Base-by-base conservation (phyloP, 2,888 invertebrate genomes). In the Idaea biselata region DNA sequence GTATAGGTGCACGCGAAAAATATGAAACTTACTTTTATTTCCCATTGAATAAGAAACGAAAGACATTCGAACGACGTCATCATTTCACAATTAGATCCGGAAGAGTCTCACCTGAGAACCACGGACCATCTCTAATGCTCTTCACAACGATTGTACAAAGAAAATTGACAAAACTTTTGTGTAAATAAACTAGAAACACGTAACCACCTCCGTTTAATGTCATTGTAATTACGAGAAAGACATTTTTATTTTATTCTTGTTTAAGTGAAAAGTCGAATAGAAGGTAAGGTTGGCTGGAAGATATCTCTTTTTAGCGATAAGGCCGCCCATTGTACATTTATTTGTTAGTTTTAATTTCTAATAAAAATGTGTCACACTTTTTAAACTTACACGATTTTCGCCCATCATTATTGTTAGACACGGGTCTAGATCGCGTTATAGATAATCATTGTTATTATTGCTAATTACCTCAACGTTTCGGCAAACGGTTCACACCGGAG, bases 11-110 rank as follows among this genome's bases (percentile, higher is more conserved):
- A 11, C 56, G 56, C 16, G 56, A 18, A 56, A 18, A 56, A 58
- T 56, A 14, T 56, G 58, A 62, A 63, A 64, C 62, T 62, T 62
- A 60, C 53, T 56, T 60, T 61, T 62, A 67, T 71, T 73, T 69
- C 72, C 71, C 69, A 73, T 68, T 68, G 72, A 75, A 69, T 63
- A 63, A 73, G 70, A 69, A 60, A 62, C 67, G 65, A 67, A 75
- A 69, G 71, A 73, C 66, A 73, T 70, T 67, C 68, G 66, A 68
- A 69, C 74, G 77, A 80, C 75, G 80, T 81, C 81, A 75, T 78
- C 80, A 78, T 78, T 79, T 77, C 74, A 78, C 87, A 83, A 88
- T 91, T 89, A 89, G 89, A 89, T 89, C 79, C 90, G 89, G 88
- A 90, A 90, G 87, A 84, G 75, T 77, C 76, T 82, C 77, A 79